Conservation (phyloP, 1,140 invertebrate species). For the Achatina immaculata region DNA sequence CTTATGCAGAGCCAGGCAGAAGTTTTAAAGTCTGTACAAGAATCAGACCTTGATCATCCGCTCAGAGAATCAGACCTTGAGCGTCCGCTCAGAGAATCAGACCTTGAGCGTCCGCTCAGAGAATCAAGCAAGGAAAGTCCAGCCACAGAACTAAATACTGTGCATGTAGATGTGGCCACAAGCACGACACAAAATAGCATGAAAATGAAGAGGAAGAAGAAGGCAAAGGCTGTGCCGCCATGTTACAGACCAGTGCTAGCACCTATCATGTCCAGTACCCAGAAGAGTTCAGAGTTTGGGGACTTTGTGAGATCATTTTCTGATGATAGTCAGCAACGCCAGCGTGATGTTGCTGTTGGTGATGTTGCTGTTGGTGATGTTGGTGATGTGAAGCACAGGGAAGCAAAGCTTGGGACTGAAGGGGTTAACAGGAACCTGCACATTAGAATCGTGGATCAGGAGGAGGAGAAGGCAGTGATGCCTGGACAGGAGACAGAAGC, state of each 20-base stretch:
- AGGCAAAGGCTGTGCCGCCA: not conserved
- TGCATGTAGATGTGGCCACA: too few species aligned
- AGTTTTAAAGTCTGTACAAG: not conserved
- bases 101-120: too few species aligned
- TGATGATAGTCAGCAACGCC: not conserved
- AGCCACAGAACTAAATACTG: too few species aligned
- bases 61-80: too few species aligned
- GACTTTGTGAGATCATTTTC: slow-evolving; percentile 35
- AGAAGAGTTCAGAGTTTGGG: slow-evolving; percentile 52
- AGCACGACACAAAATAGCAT: not conserved
- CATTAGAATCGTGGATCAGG: not conserved
- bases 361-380: too few species aligned
- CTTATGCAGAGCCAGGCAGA: slow-evolving; percentile 31
- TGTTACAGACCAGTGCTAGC: slow-evolving; percentile 38
- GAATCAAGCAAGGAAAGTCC: too few species aligned
- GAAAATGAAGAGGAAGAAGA: slow-evolving; percentile 4
- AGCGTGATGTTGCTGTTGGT: not conserved
- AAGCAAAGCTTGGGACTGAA: slow-evolving; percentile 1
- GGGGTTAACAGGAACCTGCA: not conserved
- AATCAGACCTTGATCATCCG: not conserved
- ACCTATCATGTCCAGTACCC: slow-evolving; percentile 57
- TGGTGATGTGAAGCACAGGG: not conserved
- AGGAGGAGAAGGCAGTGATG: not conserved
- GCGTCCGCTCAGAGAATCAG: too few species aligned
- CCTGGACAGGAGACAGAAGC: not conserved